Conservation (phyloP, 2,888 invertebrate genomes). For the Thera obeliscata region DNA sequence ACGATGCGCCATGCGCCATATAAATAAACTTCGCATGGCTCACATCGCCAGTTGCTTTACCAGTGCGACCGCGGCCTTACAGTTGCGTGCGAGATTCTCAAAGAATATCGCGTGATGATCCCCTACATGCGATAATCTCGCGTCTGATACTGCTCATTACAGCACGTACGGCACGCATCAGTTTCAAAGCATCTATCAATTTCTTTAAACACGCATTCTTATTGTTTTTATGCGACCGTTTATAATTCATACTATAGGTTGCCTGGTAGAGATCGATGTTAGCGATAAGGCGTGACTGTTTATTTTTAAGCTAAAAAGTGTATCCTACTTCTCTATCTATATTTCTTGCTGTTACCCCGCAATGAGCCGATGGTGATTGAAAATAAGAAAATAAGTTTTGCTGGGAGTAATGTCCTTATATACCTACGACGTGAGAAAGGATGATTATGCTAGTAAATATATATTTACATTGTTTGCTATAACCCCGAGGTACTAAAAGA, state of each 20-base stretch:
- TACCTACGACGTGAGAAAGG: no score
- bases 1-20: background rate
- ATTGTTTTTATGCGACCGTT: background rate
- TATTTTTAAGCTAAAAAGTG: no score
- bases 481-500: background rate
- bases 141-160: conserved; percentile 47
- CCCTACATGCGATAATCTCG: conserved; percentile 47
- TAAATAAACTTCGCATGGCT: background rate
- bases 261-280: no score
- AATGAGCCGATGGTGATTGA: no score
- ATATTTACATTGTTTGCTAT: no score
- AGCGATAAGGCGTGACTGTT: no score
- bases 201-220: conserved; percentile 48
- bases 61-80: background rate
- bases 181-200: conserved; percentile 50
- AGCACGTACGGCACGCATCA: conserved; percentile 37
- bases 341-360: no score
- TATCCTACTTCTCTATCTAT: no score
- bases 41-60: background rate
- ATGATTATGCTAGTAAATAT: no score
- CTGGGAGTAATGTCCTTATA: no score
- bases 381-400: no score
- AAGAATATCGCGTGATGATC: conserved; percentile 47
- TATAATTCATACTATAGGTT: background rate
- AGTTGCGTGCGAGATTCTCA: conserved; percentile 49